Evolutionary conservation across 2,797 vertebrate genomes (phyloP).

Genomic region (Myotis daubentonii): DNA sequence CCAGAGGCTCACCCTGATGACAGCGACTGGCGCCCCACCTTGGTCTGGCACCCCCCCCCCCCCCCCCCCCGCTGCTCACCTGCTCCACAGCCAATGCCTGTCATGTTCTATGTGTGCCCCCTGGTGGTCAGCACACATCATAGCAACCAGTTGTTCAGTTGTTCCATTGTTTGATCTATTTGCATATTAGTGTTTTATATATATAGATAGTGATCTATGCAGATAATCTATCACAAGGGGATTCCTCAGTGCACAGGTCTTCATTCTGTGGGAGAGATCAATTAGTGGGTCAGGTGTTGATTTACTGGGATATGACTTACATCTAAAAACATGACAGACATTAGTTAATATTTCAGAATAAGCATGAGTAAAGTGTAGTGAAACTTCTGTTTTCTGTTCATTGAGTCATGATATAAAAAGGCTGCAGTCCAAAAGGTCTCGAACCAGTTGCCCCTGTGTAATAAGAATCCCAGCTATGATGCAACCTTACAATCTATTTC

Average conservation of each 20-base stretch:
- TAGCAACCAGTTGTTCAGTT: too few species aligned
- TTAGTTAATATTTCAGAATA: background rate
- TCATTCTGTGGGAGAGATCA: background rate
- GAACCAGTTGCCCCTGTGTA: accelerated
- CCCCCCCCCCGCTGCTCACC: too few species aligned
- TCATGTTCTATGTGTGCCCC: too few species aligned
- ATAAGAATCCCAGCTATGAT: background rate
- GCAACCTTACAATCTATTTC: background rate
- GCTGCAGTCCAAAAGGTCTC: background rate
- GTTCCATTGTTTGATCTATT: too few species aligned
- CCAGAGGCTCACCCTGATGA: too few species aligned
- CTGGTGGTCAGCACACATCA: too few species aligned
- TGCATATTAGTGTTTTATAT: too few species aligned
- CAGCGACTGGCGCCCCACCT: too few species aligned
- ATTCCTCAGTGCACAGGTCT: background rate
- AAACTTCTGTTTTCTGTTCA: background rate
- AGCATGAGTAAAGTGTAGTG: accelerated
- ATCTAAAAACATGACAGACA: background rate
- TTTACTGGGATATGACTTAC: background rate
- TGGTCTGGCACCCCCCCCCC: too few species aligned
- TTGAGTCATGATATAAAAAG: background rate
- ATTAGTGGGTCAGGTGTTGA: background rate
- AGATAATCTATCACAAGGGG: background rate
- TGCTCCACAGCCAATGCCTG: too few species aligned
- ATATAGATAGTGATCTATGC: background rate